Base-by-base conservation (phyloP, 2,888 invertebrate species). In the Ypsolopha sequella region DNA sequence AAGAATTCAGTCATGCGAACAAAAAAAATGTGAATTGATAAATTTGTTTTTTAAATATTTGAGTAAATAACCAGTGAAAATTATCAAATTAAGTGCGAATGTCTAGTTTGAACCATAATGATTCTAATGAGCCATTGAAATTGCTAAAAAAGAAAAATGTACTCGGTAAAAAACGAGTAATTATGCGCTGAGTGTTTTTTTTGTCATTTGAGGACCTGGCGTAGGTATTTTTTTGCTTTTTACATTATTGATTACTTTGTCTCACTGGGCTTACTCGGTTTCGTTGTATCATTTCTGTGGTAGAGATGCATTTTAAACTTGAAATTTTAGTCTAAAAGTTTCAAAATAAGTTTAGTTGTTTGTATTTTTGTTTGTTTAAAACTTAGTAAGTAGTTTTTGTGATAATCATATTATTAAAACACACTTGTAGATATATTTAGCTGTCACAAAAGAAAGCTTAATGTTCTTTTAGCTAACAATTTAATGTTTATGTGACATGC, bases 1-100 rank as follows among this genome's bases (percentile, higher is more conserved):
- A 64, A 62, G 41, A 68, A 68, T 66, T 61, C 62, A 65, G 66
- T 69, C 69, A 69, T 68, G 70, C 68, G 65, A 61, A 60, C 35
- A 65, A 70, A 70, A 64, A 71, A 71, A 69, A 66, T 69, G 67
- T 64, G 63, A 65, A 66, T 68, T 68, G 49, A 10, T 49, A 49
- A 49, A 10, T 49, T 49, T 49, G 41, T 39, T 49, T 49, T 49
- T 41, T 11, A 39, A 24, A 33, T 34, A 39, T 41, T 6, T 33
- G 7, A 39, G 33, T 11, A 33, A 10, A 41, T 14, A 34, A 39
- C 41, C 39, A 49, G 49, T 49, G 39, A 41, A 49, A 41, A n/a
- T 34, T 8, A 34, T 24, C 34, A n/a, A 41, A 41, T 24, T 41
- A 24, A 39, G 33, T 41, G 49, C 33, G n/a, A 41, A 35, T 35